Evolutionary conservation across 2,797 vertebrate species (phyloP).

Genomic region (Acanthurus tractus): DNA sequence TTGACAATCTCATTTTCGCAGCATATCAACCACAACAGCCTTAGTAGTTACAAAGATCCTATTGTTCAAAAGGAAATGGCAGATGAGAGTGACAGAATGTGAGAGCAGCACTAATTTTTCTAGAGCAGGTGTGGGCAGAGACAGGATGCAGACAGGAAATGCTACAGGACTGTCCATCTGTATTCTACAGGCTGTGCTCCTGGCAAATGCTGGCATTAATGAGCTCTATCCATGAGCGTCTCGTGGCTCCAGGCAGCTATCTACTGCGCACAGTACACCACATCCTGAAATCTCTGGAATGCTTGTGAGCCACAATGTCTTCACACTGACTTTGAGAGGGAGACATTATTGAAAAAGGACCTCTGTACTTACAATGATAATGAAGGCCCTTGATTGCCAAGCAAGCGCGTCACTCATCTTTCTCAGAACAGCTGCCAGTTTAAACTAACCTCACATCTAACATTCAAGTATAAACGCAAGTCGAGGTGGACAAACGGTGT

Average conservation of each 20-base stretch:
- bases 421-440: constrained; percentile 26
- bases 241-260: constrained; percentile 66
- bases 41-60: constrained; percentile 38
- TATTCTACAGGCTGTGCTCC: constrained; percentile 69
- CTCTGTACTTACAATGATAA: constrained; percentile 67
- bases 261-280: constrained; percentile 73
- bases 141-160: constrained; percentile 73
- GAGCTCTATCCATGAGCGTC: constrained; percentile 64
- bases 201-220: constrained; percentile 77
- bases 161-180: constrained; percentile 72
- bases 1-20: neutral
- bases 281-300: constrained; percentile 86
- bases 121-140: constrained; percentile 72
- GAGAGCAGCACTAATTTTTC: constrained; percentile 46
- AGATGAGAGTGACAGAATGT: constrained; percentile 68
- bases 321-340: constrained; percentile 65
- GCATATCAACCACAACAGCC: constrained; percentile 7
- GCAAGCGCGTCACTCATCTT: constrained; percentile 44
- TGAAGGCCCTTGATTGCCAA: constrained; percentile 44
- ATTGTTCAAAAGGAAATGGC: constrained; percentile 58
- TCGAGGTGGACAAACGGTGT: neutral
- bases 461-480: neutral
- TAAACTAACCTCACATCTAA: constrained; percentile 4
- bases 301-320: constrained; percentile 72
- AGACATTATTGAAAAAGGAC: constrained; percentile 77